A percentile compares a stretch with the other conserved stretches of the same genome.
These are phyloP conservation scores for Oophaga pumilio DNA, from an alignment of 2,113 vertebrate species.

Conservation along the genomic window DNA sequence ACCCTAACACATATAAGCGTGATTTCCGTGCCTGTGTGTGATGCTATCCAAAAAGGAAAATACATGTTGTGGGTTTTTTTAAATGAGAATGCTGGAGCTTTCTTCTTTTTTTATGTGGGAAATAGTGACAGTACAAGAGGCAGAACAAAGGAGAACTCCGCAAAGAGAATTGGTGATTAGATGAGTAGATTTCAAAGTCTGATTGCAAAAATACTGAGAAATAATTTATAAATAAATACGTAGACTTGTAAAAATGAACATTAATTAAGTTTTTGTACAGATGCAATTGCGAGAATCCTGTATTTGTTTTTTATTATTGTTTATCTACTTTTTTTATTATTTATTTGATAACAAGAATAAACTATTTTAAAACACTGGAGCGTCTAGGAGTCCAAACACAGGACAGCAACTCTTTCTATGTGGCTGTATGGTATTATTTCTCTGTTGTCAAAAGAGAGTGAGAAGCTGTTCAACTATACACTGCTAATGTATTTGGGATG, in stretches of 20 bases:
- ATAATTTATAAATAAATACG: not conserved
- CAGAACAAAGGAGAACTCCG: not conserved
- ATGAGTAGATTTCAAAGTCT: not conserved
- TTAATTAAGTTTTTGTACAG: too few relatives aligned
- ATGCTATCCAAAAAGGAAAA: not conserved
- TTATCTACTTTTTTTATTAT: too few relatives aligned
- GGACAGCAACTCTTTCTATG: too few relatives aligned
- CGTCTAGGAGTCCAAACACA: too few relatives aligned
- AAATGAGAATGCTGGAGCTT: not conserved
- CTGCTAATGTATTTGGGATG: too few relatives aligned
- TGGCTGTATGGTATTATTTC: too few relatives aligned
- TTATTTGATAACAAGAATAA: too few relatives aligned
- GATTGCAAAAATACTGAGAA: not conserved
- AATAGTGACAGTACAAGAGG: not conserved
- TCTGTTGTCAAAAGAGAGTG: too few relatives aligned
- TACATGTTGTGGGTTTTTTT: not conserved
- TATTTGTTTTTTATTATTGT: too few relatives aligned
- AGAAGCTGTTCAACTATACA: too few relatives aligned
- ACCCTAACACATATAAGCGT: not conserved
- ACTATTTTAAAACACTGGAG: too few relatives aligned
- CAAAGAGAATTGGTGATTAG: not conserved
- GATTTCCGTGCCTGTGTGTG: not conserved
- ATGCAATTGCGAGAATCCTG: too few relatives aligned
- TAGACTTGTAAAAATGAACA: not conserved
- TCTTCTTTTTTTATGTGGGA: not conserved